Percentiles rank a stretch among this genome's conserved stretches.
phyloP scores from a whole-genome alignment of 1,140 invertebrate genomes.

The Telenomus remus region DNA sequence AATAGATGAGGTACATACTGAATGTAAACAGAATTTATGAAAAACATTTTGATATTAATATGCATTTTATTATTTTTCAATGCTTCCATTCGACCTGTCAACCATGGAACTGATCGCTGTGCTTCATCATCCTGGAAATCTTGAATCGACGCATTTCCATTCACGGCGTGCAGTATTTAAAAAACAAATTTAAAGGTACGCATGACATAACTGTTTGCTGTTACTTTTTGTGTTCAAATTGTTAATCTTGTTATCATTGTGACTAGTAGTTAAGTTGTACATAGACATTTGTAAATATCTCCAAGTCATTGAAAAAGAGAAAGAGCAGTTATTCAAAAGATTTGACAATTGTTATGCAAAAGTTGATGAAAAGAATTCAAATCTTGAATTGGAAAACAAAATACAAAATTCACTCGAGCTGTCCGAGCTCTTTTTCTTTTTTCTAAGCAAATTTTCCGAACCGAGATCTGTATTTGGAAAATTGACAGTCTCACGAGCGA shows the following conservation, averaged over 20 bases:
- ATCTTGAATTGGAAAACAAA: neutral
- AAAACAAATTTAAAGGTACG: slow-evolving; percentile 8
- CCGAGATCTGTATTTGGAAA: slow-evolving; percentile 31
- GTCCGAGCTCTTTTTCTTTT: slow-evolving; percentile 22
- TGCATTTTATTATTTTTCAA: slow-evolving; percentile 32
- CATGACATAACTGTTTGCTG: slow-evolving; percentile 3
- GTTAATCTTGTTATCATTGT: slow-evolving; percentile 22
- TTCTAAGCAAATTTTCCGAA: slow-evolving; percentile 16
- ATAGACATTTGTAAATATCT: slow-evolving; percentile 26
- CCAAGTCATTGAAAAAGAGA: slow-evolving; percentile 6
- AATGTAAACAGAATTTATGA: slow-evolving; percentile 16
- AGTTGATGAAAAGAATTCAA: neutral
- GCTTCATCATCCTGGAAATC: slow-evolving; percentile 13
- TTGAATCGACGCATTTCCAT: slow-evolving; percentile 16
- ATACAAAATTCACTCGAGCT: too few species aligned
- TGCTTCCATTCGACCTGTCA: slow-evolving; percentile 9
- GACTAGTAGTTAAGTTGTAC: slow-evolving; percentile 31
- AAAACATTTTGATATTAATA: slow-evolving; percentile 19
- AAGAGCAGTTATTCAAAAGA: neutral
- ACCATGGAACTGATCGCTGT: slow-evolving; percentile 13
- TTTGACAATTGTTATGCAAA: neutral
- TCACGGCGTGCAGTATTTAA: slow-evolving; percentile 26
- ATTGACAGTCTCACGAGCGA: slow-evolving; percentile 17
- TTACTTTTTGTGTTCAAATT: slow-evolving; percentile 45
- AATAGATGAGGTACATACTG: slow-evolving; percentile 2